These are phyloP conservation scores for Coregonus clupeaformis DNA, from an alignment of 2,113 vertebrate genomes.

Conservation along the genomic window DNA sequence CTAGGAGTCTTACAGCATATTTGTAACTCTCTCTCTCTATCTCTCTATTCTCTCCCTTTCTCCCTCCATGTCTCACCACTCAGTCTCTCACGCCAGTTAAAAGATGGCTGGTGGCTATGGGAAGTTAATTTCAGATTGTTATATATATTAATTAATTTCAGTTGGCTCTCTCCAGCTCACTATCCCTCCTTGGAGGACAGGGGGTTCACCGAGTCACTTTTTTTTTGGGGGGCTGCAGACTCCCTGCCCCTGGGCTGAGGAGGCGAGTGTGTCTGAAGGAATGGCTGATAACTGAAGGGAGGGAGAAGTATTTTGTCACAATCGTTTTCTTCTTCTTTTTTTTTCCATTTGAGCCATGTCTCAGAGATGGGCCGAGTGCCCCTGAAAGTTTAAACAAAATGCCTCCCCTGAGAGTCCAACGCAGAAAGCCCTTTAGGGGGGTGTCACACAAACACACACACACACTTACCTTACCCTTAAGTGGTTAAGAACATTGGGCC, in stretches of 20 bases:
- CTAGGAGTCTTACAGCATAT: too few relatives aligned
- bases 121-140: constrained; percentile 92
- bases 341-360: constrained; percentile 27
- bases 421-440: constrained; percentile 39
- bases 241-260: constrained; percentile 36
- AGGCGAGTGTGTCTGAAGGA: constrained; percentile 42
- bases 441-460: constrained; percentile 14
- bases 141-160: constrained; percentile 88
- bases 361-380: constrained; percentile 47
- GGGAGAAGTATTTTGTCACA: constrained; percentile 47
- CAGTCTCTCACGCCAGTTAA: constrained; percentile 72
- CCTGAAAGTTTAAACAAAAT: constrained; percentile 41
- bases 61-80: constrained; percentile 27
- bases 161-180: constrained; percentile 59
- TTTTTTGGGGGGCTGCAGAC: constrained; percentile 14
- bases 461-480: too few relatives aligned
- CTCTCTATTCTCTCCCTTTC: constrained; percentile 19
- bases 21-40: too few relatives aligned
- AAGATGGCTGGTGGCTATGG: constrained; percentile 85
- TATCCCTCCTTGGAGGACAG: constrained; percentile 42
- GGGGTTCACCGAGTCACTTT: constrained; percentile 62
- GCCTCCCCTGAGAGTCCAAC: constrained; percentile 7
- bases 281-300: constrained; percentile 55
- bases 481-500: too few relatives aligned
- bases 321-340: constrained; percentile 18